Conservation (phyloP, 2,797 vertebrate genomes). For the Alca torda region DNA sequence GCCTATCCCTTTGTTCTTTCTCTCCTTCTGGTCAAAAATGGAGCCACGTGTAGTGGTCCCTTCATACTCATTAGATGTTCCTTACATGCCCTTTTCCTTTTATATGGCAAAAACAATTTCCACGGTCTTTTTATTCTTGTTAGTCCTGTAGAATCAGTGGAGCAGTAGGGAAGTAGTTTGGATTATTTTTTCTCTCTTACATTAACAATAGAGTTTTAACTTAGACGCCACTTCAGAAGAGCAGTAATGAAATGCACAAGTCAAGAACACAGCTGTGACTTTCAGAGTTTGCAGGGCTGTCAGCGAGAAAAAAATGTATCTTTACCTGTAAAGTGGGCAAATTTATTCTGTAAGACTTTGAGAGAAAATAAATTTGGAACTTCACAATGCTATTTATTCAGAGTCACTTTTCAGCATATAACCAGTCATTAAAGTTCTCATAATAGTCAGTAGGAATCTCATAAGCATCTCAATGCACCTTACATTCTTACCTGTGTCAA, state of each 20-base stretch:
- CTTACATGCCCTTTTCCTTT: background rate
- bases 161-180: background rate
- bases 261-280: slow-evolving; percentile 11
- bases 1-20: background rate
- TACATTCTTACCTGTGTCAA: slow-evolving; percentile 25
- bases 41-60: background rate
- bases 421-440: slow-evolving; percentile 14
- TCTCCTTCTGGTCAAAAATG: background rate
- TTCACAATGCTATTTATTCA: slow-evolving; percentile 49
- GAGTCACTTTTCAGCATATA: slow-evolving; percentile 14
- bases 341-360: slow-evolving; percentile 49
- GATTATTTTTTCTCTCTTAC: background rate
- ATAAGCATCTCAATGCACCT: slow-evolving; percentile 48
- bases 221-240: background rate
- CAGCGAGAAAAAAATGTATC: background rate
- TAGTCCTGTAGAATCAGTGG: background rate
- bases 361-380: slow-evolving; percentile 38
- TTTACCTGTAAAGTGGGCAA: background rate
- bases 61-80: background rate
- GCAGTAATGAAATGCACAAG: slow-evolving; percentile 2
- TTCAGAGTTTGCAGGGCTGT: slow-evolving; percentile 8
- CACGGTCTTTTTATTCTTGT: background rate
- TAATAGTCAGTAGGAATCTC: slow-evolving; percentile 25
- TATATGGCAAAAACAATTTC: background rate
- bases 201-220: slow-evolving; percentile 33